Percentiles rank a stretch among this genome's conserved stretches.
These are phyloP conservation scores for Rhagoletis zephyria DNA, from an alignment of 1,140 invertebrate genomes.

Conservation along the genomic window DNA sequence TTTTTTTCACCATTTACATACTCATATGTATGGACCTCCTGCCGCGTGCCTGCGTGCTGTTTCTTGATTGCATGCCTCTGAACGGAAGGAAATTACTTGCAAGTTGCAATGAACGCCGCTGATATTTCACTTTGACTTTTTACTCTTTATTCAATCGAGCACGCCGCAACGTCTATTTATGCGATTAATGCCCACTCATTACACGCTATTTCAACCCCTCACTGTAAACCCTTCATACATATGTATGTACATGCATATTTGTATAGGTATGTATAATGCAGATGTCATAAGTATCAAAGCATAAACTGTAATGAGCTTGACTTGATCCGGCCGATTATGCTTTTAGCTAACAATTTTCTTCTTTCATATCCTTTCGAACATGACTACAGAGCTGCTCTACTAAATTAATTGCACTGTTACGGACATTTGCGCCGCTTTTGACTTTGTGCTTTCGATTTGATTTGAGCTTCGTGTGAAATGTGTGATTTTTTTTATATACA, in stretches of 20 bases:
- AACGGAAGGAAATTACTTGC: conserved; percentile 20
- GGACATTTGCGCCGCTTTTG: neutral
- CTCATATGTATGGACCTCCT: neutral
- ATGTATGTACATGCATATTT: no score
- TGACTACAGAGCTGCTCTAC: neutral
- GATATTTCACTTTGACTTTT: conserved; percentile 1
- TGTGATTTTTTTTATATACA: no score
- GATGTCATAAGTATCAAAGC: neutral
- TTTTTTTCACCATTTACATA: no score
- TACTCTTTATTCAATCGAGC: neutral
- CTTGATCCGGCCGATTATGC: neutral
- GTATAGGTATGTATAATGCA: no score
- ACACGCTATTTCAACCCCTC: neutral
- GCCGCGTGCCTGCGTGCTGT: neutral
- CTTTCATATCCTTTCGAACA: neutral
- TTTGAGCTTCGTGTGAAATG: neutral
- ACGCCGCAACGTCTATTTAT: neutral
- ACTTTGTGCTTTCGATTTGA: neutral
- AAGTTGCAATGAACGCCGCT: neutral
- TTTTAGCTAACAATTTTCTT: neutral
- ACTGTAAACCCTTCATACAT: neutral
- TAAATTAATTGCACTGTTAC: neutral
- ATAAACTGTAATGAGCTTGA: neutral
- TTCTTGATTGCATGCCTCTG: neutral
- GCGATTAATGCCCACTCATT: conserved; percentile 24